Conservation (phyloP, 2,888 invertebrate species). For the Sepioteuthis lessoniana region DNA sequence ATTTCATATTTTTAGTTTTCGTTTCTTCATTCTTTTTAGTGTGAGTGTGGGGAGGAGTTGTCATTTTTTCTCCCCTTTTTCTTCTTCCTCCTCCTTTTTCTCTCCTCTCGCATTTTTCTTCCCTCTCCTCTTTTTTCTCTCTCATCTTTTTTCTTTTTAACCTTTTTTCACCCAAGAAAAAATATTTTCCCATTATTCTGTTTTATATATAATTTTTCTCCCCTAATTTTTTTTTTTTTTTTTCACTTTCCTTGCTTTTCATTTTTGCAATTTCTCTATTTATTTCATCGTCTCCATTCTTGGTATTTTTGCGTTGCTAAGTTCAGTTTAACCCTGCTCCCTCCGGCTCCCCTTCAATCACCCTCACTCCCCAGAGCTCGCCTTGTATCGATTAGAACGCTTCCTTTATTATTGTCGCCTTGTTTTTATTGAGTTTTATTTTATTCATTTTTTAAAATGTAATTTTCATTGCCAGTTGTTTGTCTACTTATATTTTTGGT, state of each 20-base stretch:
- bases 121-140: no score
- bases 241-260: background rate
- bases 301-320: conserved; percentile 8
- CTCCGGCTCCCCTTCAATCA: background rate
- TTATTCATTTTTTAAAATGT: background rate
- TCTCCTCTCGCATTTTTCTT: no score
- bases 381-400: background rate
- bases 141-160: no score
- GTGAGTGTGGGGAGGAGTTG: no score
- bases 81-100: no score
- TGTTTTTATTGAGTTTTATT: background rate
- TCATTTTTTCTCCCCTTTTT: no score
- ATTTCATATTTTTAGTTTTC: background rate
- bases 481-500: background rate
- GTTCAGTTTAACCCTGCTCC: background rate
- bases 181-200: background rate
- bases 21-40: background rate
- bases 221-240: background rate
- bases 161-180: background rate
- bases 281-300: background rate
- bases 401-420: background rate
- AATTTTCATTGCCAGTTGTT: background rate
- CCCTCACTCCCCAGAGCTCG: background rate
- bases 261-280: background rate
- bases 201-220: background rate